phyloP scores from a whole-genome alignment of 2,113 vertebrate species.

The Hyla sarda region DNA sequence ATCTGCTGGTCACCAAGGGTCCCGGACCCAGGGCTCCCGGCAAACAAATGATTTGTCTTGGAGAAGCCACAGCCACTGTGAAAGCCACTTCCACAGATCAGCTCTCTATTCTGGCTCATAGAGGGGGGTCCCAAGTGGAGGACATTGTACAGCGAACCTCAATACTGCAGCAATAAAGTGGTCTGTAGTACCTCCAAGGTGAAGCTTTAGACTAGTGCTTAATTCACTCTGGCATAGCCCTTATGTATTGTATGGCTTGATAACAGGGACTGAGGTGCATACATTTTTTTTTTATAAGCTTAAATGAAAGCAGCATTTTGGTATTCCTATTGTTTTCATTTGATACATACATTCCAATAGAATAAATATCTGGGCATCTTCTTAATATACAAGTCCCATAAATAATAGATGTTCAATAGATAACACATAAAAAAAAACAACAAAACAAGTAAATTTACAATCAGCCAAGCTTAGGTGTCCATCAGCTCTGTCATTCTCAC shows the following conservation, averaged over 20 bases:
- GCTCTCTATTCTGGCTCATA: no score
- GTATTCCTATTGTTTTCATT: background rate
- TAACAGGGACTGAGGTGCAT: background rate
- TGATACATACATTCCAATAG: conserved; percentile 9
- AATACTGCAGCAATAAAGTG: no score
- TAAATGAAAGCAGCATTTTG: background rate
- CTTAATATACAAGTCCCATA: background rate
- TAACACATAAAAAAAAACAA: conserved; percentile 2
- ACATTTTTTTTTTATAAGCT: background rate
- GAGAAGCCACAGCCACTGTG: no score
- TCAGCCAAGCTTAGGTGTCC: background rate
- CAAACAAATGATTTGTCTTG: no score
- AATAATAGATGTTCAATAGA: conserved; percentile 3
- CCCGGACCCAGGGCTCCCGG: no score
- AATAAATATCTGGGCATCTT: conserved; percentile 17
- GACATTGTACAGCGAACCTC: no score
- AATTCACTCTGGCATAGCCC: background rate
- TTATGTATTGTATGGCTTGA: background rate
- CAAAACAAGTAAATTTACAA: background rate
- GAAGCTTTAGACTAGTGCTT: background rate
- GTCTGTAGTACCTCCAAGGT: no score
- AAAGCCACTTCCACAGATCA: no score
- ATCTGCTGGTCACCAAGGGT: no score
- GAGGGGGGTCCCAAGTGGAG: no score
- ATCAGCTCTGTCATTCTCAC: background rate